phyloP scores from a whole-genome alignment of 1,140 invertebrate genomes.

The Kradibia gibbosae region DNA sequence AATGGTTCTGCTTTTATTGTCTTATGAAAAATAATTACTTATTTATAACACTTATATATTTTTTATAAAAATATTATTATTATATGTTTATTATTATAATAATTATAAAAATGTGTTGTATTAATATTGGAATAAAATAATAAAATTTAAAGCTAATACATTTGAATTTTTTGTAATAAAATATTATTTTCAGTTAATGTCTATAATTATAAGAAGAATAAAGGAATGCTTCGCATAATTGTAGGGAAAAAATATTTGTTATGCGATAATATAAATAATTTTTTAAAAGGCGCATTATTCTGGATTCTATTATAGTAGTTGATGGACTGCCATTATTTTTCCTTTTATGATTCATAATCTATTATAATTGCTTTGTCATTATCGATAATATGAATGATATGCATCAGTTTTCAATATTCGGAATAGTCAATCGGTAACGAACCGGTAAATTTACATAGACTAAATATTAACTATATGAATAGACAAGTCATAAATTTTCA shows the following conservation, averaged over 20 bases:
- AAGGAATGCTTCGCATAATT: too few relatives aligned
- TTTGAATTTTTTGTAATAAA: too few relatives aligned
- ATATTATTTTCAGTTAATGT: too few relatives aligned
- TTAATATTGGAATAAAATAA: too few relatives aligned
- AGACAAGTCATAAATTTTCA: too few relatives aligned
- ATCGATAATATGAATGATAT: background rate
- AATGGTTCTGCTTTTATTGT: slow-evolving; percentile 37
- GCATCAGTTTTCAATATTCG: background rate
- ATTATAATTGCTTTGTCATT: slow-evolving; percentile 15
- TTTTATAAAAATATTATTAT: background rate
- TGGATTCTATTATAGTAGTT: background rate
- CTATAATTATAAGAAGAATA: too few relatives aligned
- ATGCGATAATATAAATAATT: background rate
- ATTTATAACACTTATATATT: background rate
- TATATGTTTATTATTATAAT: background rate
- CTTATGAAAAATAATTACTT: background rate
- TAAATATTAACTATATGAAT: too few relatives aligned
- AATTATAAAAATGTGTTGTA: background rate
- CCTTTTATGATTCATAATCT: background rate
- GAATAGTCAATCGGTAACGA: background rate
- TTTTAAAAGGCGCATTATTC: background rate
- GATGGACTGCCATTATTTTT: background rate
- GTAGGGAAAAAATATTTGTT: background rate
- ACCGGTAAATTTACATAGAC: background rate
- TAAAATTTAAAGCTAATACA: too few relatives aligned